These are phyloP conservation scores for Misgurnus mizolepis DNA, from an alignment of 2,113 vertebrate genomes.

Conservation along the genomic window DNA sequence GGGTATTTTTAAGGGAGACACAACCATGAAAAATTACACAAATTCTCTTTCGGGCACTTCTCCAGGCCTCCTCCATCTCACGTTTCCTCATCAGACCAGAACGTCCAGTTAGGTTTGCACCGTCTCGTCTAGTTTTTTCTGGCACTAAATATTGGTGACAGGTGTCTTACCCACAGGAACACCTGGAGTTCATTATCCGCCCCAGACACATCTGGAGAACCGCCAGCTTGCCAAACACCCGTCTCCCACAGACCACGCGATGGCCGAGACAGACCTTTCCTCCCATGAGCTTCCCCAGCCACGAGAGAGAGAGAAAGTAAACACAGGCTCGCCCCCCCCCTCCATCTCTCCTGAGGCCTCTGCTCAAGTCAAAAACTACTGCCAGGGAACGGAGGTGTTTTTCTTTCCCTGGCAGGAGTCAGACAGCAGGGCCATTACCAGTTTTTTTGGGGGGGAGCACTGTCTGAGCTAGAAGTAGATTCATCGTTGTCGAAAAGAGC, in stretches of 20 bases:
- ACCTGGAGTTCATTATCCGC: slow-evolving; percentile 80
- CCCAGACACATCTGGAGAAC: slow-evolving; percentile 75
- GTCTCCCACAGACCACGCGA: slow-evolving; percentile 53
- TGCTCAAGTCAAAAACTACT: slow-evolving; percentile 23
- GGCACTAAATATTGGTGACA: slow-evolving; percentile 81
- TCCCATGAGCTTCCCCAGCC: slow-evolving; percentile 64
- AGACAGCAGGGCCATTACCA: slow-evolving; percentile 64
- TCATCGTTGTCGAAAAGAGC: slow-evolving; percentile 56
- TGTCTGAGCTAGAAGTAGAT: slow-evolving; percentile 56
- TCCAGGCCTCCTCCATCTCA: slow-evolving; percentile 6
- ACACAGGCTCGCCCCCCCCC: slow-evolving; percentile 61
- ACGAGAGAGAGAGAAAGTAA: slow-evolving; percentile 63
- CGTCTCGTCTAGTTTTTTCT: slow-evolving; percentile 77
- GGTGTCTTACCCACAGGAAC: slow-evolving; percentile 77
- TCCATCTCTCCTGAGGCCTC: slow-evolving; percentile 62
- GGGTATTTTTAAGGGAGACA: not conserved
- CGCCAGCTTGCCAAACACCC: slow-evolving; percentile 72
- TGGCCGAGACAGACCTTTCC: slow-evolving; percentile 59
- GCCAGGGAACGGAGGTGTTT: slow-evolving; percentile 63
- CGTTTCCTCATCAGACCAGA: slow-evolving; percentile 49
- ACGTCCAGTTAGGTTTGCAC: slow-evolving; percentile 68
- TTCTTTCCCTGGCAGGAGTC: slow-evolving; percentile 66
- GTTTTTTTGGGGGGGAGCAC: slow-evolving; percentile 26
- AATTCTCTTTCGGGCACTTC: not conserved
- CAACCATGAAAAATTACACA: not conserved